A percentile compares a stretch with the other conserved stretches of the same genome.
These are phyloP conservation scores for Antidorcas marsupialis DNA, from an alignment of 2,113 vertebrate species.

Conservation along the genomic window DNA sequence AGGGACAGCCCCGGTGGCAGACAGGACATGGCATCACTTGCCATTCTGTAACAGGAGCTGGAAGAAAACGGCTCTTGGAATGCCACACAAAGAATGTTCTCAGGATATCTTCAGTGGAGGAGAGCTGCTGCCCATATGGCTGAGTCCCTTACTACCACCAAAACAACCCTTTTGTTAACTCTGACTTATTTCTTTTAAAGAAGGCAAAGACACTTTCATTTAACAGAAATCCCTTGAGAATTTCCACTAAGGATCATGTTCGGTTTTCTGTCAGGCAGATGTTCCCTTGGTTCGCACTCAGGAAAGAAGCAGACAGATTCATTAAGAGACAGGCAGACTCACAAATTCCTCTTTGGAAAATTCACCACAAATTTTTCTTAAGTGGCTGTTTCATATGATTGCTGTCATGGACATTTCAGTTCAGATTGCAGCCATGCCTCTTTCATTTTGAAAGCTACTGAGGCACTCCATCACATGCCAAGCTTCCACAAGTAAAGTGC, in stretches of 20 bases:
- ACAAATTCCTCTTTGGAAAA: constrained; percentile 61
- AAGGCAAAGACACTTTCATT: constrained; percentile 44
- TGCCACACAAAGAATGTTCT: not conserved
- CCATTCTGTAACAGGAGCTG: not conserved
- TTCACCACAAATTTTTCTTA: constrained; percentile 52
- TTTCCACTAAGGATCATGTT: constrained; percentile 16
- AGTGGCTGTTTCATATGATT: constrained; percentile 43
- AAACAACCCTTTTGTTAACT: not conserved
- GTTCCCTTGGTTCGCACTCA: constrained; percentile 60
- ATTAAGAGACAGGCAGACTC: constrained; percentile 54
- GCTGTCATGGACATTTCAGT: constrained; percentile 8
- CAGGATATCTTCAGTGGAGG: not conserved
- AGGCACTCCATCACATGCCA: not conserved
- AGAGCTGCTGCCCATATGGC: not conserved
- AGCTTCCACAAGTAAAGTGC: not conserved
- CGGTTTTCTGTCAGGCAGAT: constrained; percentile 59
- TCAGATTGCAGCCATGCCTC: not conserved
- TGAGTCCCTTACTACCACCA: not conserved
- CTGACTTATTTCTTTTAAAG: constrained; percentile 15
- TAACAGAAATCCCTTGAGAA: not conserved
- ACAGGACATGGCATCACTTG: not conserved
- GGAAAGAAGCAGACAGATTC: constrained; percentile 69
- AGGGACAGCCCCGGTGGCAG: not conserved
- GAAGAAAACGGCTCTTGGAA: not conserved
- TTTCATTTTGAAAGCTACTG: constrained; percentile 52